phyloP scores from a whole-genome alignment of 2,797 vertebrate species.

The Brachymystax lenok region DNA sequence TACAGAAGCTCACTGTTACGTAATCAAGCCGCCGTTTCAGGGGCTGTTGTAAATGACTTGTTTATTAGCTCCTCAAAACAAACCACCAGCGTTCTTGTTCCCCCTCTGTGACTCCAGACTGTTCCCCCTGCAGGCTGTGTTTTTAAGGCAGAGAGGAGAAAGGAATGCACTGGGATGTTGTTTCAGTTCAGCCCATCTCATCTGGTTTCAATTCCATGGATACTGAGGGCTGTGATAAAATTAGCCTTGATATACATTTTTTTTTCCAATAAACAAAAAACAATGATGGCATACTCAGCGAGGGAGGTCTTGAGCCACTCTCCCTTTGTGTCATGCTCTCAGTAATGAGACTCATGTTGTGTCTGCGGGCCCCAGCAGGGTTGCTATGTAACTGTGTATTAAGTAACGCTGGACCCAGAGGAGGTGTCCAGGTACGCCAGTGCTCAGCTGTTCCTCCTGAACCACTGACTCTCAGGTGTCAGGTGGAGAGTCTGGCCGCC shows the following conservation, averaged over 20 bases:
- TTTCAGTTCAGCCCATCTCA: neutral
- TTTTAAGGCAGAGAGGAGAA: neutral
- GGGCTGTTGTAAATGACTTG: neutral
- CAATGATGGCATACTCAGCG: neutral
- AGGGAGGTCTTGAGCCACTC: neutral
- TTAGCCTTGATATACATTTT: neutral
- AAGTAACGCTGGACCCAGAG: neutral
- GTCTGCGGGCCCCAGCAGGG: neutral
- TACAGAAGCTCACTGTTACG: neutral
- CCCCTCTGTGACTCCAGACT: neutral
- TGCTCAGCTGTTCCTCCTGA: neutral
- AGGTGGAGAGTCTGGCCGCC: neutral
- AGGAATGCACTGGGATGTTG: neutral
- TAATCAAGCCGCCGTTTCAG: neutral
- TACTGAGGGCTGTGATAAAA: neutral
- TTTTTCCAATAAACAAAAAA: neutral
- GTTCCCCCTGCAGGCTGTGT: neutral
- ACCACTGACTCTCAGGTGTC: conserved; percentile 2
- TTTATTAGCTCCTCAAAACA: conserved; percentile 1
- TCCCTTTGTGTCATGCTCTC: neutral
- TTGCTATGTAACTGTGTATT: neutral
- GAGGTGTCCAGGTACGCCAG: neutral
- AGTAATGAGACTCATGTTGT: neutral
- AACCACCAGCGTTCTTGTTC: neutral
- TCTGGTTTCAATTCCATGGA: conserved; percentile 6